phyloP scores from a whole-genome alignment of 2,888 invertebrate genomes.

The Ferdinandea cuprea region DNA sequence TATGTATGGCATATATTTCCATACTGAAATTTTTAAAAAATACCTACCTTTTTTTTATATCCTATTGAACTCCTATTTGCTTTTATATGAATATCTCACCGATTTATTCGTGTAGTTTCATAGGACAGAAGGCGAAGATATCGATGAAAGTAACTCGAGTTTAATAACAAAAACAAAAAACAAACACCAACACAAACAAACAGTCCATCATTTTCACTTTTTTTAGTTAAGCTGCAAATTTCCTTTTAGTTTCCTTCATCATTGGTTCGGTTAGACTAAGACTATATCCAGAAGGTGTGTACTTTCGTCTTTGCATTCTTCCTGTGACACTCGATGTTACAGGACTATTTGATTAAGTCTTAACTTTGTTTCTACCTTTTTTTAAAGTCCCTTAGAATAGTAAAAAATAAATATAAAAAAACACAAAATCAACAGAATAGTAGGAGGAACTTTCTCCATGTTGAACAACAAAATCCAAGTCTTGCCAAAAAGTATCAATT shows the following conservation, averaged over 20 bases:
- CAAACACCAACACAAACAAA: constrained; percentile 25
- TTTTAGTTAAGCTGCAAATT: constrained; percentile 14
- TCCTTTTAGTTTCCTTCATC: constrained; percentile 42
- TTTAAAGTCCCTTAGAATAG: constrained; percentile 21
- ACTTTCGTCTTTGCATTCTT: constrained; percentile 42
- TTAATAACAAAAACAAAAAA: no score
- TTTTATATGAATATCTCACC: no score
- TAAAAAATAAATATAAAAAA: neutral
- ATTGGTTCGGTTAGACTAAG: constrained; percentile 35
- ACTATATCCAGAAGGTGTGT: no score
- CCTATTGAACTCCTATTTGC: no score
- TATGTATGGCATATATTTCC: no score
- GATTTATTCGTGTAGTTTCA: no score
- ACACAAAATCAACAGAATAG: constrained; percentile 29
- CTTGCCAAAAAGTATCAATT: constrained; percentile 69
- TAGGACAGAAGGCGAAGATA: no score
- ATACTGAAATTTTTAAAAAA: no score
- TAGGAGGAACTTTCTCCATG: constrained; percentile 44
- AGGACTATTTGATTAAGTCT: constrained; percentile 59
- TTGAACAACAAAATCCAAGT: constrained; percentile 72
- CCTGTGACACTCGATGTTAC: constrained; percentile 37
- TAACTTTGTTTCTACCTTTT: constrained; percentile 15
- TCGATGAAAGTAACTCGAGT: no score
- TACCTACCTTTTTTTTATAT: no score
- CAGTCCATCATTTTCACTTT: constrained; percentile 19